Evolutionary conservation across 1,140 invertebrate genomes (phyloP).

Genomic region (Lutraria rhynchaena): DNA sequence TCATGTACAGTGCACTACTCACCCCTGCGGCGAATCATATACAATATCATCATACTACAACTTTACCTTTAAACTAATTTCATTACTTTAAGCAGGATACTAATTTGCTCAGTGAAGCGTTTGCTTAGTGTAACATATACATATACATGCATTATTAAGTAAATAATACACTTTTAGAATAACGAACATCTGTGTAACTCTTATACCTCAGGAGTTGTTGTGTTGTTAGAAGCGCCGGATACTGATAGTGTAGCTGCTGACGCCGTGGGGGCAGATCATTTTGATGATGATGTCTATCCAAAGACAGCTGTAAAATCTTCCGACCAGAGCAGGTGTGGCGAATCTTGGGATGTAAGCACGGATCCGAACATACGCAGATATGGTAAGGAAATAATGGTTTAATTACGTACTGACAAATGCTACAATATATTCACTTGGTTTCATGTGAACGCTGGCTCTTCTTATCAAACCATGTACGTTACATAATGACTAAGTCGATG

Average conservation of each 20-base stretch:
- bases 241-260: constrained; percentile 8
- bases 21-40: background rate
- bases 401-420: too few species aligned
- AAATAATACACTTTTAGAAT: too few species aligned
- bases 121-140: background rate
- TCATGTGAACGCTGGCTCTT: too few species aligned
- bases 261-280: constrained; percentile 23
- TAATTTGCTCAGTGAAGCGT: background rate
- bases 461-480: too few species aligned
- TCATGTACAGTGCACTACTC: too few species aligned
- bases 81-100: background rate
- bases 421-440: too few species aligned
- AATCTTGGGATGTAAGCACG: constrained; percentile 42
- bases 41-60: background rate
- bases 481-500: too few species aligned
- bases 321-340: constrained; percentile 32
- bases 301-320: constrained; percentile 25
- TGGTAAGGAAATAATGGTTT: constrained; percentile 20
- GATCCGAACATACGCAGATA: constrained; percentile 36
- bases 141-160: background rate
- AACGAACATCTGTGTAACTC: background rate
- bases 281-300: constrained; percentile 33
- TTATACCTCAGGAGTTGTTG: constrained; percentile 27
- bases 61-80: background rate
- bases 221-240: constrained; percentile 22